Conservation (phyloP, 2,113 vertebrate genomes). For the Cynoglossus semilaevis region DNA sequence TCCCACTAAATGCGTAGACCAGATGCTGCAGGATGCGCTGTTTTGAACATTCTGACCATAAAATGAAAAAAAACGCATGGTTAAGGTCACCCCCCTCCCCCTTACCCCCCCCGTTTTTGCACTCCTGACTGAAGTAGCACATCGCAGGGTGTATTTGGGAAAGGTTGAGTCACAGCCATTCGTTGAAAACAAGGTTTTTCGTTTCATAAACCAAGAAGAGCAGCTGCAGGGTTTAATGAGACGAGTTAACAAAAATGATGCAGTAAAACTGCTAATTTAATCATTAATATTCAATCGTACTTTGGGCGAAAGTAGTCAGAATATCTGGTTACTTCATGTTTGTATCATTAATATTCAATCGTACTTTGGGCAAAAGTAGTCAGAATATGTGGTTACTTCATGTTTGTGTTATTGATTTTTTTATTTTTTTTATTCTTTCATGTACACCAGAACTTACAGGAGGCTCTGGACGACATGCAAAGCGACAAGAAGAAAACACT, state of each 20-base stretch:
- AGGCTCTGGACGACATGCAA: conserved; percentile 64
- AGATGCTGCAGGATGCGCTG: conserved; percentile 12
- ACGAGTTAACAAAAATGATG: too few species aligned
- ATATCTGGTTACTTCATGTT: too few species aligned
- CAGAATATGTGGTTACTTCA: too few species aligned
- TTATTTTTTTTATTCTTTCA: neutral
- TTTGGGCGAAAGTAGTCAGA: too few species aligned
- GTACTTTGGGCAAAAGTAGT: too few species aligned
- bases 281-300: too few species aligned
- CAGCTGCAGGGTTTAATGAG: too few species aligned
- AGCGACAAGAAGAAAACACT: conserved; percentile 62
- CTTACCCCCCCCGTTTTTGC: too few species aligned
- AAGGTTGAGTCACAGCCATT: neutral
- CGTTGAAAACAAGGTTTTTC: neutral
- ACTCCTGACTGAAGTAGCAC: neutral
- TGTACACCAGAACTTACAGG: conserved; percentile 73
- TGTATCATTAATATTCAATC: neutral
- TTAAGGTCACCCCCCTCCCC: neutral
- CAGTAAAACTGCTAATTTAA: too few species aligned
- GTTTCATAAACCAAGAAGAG: too few species aligned
- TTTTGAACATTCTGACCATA: conserved; percentile 11
- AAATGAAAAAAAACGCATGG: conserved; percentile 9
- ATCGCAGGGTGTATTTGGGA: neutral
- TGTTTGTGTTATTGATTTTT: neutral
- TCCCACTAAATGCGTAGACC: neutral